These are phyloP conservation scores for Ypsolopha scabrella DNA, from an alignment of 2,888 invertebrate species.

Conservation along the genomic window DNA sequence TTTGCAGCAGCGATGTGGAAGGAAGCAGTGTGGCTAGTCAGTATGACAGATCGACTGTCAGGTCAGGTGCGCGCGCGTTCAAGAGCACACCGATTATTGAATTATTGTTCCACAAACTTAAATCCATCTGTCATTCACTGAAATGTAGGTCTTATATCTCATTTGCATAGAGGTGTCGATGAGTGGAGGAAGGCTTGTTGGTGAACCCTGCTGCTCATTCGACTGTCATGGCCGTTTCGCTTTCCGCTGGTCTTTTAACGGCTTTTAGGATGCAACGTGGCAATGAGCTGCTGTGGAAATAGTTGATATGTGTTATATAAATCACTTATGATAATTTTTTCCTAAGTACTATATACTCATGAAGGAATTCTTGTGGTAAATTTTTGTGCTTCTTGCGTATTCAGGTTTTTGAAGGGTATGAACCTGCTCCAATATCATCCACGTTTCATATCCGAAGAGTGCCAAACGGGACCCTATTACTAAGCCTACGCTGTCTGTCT, in stretches of 20 bases:
- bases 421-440: no score
- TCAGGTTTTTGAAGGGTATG: no score
- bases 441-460: no score
- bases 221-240: conserved; percentile 58
- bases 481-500: no score
- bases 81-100: conserved; percentile 64
- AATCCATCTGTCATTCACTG: background rate
- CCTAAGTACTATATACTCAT: no score
- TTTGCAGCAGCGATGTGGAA: background rate
- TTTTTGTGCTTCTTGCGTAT: no score
- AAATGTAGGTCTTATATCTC: background rate
- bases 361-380: no score
- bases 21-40: conserved; percentile 20
- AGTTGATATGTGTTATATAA: no score
- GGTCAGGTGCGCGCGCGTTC: conserved; percentile 36
- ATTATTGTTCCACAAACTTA: conserved; percentile 26
- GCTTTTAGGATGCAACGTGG: background rate
- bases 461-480: no score
- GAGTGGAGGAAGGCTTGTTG: background rate
- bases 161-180: background rate
- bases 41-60: conserved; percentile 47
- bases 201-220: conserved; percentile 46
- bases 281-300: no score
- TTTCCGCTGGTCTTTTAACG: conserved; percentile 20
- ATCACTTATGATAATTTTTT: no score